Conservation (phyloP, 1,140 invertebrate species). For the Halyomorpha halys region DNA sequence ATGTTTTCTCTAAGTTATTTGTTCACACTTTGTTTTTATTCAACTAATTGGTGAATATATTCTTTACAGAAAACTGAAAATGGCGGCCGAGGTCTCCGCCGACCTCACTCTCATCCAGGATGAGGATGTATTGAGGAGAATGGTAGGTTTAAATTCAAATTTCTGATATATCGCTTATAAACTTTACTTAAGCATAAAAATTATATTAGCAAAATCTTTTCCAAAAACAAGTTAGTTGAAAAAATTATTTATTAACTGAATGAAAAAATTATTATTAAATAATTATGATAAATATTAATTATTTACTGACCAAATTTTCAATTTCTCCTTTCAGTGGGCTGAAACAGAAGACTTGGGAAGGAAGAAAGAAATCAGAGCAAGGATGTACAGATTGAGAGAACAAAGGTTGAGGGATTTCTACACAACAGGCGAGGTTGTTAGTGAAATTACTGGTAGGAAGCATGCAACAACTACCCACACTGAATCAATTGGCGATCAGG, state of each 20-base stretch:
- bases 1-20: no score
- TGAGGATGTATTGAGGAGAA: conserved; percentile 57
- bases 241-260: no score
- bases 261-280: no score
- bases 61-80: conserved; percentile 28
- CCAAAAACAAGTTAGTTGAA: no score
- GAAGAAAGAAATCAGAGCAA: conserved; percentile 71
- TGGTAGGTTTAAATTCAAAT: conserved; percentile 43
- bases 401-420: conserved; percentile 60
- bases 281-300: no score
- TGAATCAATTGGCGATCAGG: conserved; percentile 58
- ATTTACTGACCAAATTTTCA: neutral
- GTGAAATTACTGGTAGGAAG: conserved; percentile 27
- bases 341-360: conserved; percentile 72
- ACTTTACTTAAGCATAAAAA: no score
- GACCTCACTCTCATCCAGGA: conserved; percentile 56
- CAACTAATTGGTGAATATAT: neutral
- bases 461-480: conserved; percentile 43
- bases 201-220: no score
- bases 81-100: conserved; percentile 37
- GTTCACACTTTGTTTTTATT: no score
- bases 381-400: conserved; percentile 72
- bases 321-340: conserved; percentile 54
- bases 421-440: conserved; percentile 40
- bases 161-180: no score